Evolutionary conservation across 2,888 invertebrate species (phyloP), one percentile per base, ranked within the genome.

Genomic region (Synanthedon andrenaeformis): DNA sequence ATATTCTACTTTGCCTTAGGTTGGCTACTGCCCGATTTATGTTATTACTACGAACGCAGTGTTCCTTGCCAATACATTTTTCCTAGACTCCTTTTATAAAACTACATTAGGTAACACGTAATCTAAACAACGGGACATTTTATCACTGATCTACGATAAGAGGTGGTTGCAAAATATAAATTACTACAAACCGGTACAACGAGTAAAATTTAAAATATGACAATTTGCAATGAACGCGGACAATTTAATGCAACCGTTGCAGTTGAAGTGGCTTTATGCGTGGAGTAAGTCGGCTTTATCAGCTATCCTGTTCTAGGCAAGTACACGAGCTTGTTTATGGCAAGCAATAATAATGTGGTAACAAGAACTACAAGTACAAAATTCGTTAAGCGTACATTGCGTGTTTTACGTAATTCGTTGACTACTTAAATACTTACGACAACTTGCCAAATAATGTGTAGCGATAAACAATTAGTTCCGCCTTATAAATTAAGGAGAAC

Each of bases 401-500:
- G 63, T 74, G 69, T 56, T 76, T 82, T 82, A 74, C 79, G 83
- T 79, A 80, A 84, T 72, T 64, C 57, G 61, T 35, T 35, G 35
- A 35, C 58, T 63, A 58, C 71, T 74, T 75, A 72, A 28, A 76
- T 75, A 23, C 23, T 23, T 23, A 77, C 71, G 79, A 79, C 76
- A 78, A 74, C 68, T 71, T 72, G 68, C 67, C 67, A 69, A 76
- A 74, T 67, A 71, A 67, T 74, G 64, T 62, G 64, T 62, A 62
- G 65, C 64, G 61, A 63, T 63, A 51, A 57, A 71, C 73, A 76
- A 79, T 82, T 76, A 74, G 82, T 84, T 82, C 76, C 79, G 81
- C 76, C 65, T 78, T 74, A 66, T 67, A 71, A 74, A 72, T 72
- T 74, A 82, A 78, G 73, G 78, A 80, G 83, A 79, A 78, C 81